Conservation (phyloP, 2,113 vertebrate species). For the Cathartes aura region DNA sequence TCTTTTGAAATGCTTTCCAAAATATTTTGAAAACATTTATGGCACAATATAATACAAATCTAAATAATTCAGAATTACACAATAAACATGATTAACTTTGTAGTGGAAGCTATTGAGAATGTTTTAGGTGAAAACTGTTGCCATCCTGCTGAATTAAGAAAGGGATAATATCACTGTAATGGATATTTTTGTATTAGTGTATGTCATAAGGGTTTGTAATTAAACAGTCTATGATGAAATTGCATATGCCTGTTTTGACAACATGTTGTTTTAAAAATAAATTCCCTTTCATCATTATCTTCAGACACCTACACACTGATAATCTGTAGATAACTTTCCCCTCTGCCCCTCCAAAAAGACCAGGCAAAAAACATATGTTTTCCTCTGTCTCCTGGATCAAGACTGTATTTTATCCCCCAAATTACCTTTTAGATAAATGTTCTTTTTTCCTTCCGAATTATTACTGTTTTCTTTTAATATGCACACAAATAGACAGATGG, state of each 20-base stretch:
- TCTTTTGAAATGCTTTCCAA: conserved; percentile 25
- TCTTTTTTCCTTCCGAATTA: background rate
- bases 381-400: background rate
- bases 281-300: conserved; percentile 35
- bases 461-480: background rate
- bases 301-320: background rate
- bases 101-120: background rate
- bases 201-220: background rate
- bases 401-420: background rate
- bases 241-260: background rate
- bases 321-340: background rate
- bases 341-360: background rate
- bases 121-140: background rate
- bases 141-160: background rate
- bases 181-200: conserved; percentile 3
- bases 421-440: background rate
- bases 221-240: conserved; percentile 13
- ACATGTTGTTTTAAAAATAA: conserved; percentile 37
- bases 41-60: conserved; percentile 8
- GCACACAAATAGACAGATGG: background rate
- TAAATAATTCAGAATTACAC: conserved; percentile 2
- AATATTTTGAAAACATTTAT: conserved; percentile 26
- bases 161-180: conserved; percentile 18
- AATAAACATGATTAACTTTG: background rate
- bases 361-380: background rate